Base-by-base conservation (phyloP, 2,797 vertebrate species). In the Sparus aurata region DNA sequence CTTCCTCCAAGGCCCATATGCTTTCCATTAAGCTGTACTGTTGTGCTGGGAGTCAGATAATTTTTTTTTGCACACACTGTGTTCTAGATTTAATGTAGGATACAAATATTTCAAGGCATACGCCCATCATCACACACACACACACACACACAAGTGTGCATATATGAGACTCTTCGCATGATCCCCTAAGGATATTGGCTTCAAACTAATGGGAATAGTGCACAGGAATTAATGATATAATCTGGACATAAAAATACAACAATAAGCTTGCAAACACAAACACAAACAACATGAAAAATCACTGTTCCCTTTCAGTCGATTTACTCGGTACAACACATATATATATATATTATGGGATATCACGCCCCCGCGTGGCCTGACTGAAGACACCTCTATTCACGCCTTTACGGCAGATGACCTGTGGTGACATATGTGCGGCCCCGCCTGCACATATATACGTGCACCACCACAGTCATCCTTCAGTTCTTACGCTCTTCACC, bases 11-110 rank as follows among this genome's bases (percentile, higher is more conserved):
- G 38, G 43, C 27, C 49, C 53, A 64, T 15, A 64, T 77, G 72
- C 62, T 87, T 87, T 75, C 72, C n/a, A 74, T 78, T n/a, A 77
- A 49, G 52, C 45, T 47, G 38, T 16, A 27, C 38, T 67, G 61
- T 27, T 46, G 60, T 25, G 27, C 62, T 79, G 57, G 10, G 59
- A 73, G 60, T 59, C 49, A 62, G 45, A 15, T 60, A 72, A 55
- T 49, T 22, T 25, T 25, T 25, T 67, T 64, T 49, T 54, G 54
- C 43, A 47, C 25, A 27, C 10, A 20, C 6, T 45, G 46, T 27
- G 59, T 41, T 57, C 55, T 10, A 3, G 34, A 53, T 67, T 50
- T 20, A 5, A 53, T 46, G 1, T 18, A 22, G 13, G 13, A 20
- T 25, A 61, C 22, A 34, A 47, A 67, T 23, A 23, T 46, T 20